These are phyloP conservation scores for Hylyphantes graminicola DNA, from an alignment of 1,140 invertebrate species.

Conservation along the genomic window DNA sequence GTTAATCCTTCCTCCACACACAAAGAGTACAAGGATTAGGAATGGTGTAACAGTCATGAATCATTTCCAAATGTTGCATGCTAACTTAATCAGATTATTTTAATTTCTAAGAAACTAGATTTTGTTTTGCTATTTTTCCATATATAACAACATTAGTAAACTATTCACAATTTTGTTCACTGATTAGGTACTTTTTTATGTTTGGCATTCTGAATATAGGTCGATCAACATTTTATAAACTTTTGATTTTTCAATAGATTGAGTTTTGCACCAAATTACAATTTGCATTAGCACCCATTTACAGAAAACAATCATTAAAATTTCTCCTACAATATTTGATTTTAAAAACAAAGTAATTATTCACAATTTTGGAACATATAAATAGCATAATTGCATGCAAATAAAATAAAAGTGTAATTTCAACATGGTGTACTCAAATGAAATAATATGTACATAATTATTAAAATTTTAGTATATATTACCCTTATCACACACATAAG, in stretches of 20 bases:
- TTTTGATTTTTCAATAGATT: slow-evolving; percentile 25
- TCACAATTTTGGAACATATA: no score
- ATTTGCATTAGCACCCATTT: slow-evolving; percentile 37
- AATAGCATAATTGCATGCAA: no score
- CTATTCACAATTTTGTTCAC: slow-evolving; percentile 35
- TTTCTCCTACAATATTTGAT: no score
- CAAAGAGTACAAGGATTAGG: slow-evolving; percentile 13
- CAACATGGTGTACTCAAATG: no score
- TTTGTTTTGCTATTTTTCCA: slow-evolving; percentile 25
- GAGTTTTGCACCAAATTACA: slow-evolving; percentile 30
- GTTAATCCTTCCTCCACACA: slow-evolving; percentile 19
- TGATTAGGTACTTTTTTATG: slow-evolving; percentile 11
- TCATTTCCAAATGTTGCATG: background rate
- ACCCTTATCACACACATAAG: no score
- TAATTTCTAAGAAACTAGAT: slow-evolving; percentile 43
- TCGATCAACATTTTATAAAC: slow-evolving; percentile 40
- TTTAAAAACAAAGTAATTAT: no score
- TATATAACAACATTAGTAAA: slow-evolving; percentile 32
- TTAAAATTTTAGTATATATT: no score
- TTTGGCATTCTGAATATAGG: slow-evolving; percentile 40
- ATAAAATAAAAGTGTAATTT: no score
- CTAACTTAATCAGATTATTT: slow-evolving; percentile 7
- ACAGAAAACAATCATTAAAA: background rate
- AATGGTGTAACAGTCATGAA: slow-evolving; percentile 18
- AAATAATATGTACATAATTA: no score